Base-by-base conservation (phyloP, 2,888 invertebrate species). In the Bombylius discolor region DNA sequence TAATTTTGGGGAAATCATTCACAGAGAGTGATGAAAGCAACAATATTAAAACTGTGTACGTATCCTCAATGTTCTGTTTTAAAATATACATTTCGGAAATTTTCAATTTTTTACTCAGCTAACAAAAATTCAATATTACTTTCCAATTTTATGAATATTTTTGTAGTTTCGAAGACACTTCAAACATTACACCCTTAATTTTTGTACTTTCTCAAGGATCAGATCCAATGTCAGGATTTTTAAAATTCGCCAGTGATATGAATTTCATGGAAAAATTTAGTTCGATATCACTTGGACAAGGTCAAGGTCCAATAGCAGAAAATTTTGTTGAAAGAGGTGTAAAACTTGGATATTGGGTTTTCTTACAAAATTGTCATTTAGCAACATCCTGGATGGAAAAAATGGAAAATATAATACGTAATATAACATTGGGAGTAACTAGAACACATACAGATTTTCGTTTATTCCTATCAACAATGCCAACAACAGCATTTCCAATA, bases 351-450 rank as follows among this genome's bases (percentile, higher is more conserved):
- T 82, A 87, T 61, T 96, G 96, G 96, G 82, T 96, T 8, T 89
- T 93, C 69, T 76, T 93, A 62, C 92, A 92, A 80, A 95, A 95
- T 70, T 94, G 93, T 65, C 95, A 96, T 70, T 77, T 96, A 66
- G 94, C 94, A 5, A 88, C 90, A 1, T 92, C 92, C 0, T 96
- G 95, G 94, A 92, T 96, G 92, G 76, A 85, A 31, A 76, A 79
- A 4, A 78, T 96, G 74, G 94, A 95, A 71, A 76, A 82, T 59
- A 80, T 90, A 39, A 85, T 93, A 33, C 80, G 86, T 50, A 79
- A 81, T 61, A 79, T 94, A 52, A 77, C 80, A 0, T 79, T 85
- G 60, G 84, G 87, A 36, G 76, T 80, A 1, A 80, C 78, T 4
- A 78, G 78, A 56, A 80, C 86, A 0, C 81, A 90, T 67, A 66